Evolutionary conservation across 2,888 invertebrate species (phyloP).

Genomic region (Eugnorisma glareosa): DNA sequence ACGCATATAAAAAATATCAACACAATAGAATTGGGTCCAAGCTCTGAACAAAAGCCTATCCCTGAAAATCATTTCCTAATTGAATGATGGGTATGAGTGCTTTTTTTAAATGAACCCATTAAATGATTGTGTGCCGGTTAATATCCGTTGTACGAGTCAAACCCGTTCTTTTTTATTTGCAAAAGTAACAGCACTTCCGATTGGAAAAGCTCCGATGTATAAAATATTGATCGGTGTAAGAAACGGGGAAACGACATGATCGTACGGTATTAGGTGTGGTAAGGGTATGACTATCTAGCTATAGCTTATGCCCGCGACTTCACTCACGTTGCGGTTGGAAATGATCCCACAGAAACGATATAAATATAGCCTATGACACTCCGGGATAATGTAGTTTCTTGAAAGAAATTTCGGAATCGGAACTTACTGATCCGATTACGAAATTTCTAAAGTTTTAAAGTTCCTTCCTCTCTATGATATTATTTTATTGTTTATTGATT

Average conservation of each 20-base stretch:
- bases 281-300: too few species aligned
- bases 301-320: background rate
- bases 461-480: too few species aligned
- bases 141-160: conserved; percentile 75
- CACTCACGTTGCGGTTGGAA: background rate
- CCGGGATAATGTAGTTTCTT: too few species aligned
- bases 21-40: conserved; percentile 19
- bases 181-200: conserved; percentile 64
- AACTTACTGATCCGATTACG: too few species aligned
- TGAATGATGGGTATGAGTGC: conserved; percentile 54
- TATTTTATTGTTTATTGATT: too few species aligned
- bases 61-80: conserved; percentile 52
- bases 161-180: conserved; percentile 72
- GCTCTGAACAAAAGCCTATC: conserved; percentile 41
- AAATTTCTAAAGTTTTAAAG: too few species aligned
- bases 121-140: conserved; percentile 77
- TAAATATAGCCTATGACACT: background rate
- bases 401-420: too few species aligned
- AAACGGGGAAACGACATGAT: background rate
- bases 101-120: conserved; percentile 73
- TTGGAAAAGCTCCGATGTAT: conserved; percentile 44
- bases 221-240: conserved; percentile 40
- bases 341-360: background rate
- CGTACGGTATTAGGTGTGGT: background rate
- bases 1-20: conserved; percentile 17